Evolutionary conservation across 2,797 vertebrate genomes (phyloP), one percentile per base, ranked within the genome.

Genomic region (Melopsittacus undulatus): DNA sequence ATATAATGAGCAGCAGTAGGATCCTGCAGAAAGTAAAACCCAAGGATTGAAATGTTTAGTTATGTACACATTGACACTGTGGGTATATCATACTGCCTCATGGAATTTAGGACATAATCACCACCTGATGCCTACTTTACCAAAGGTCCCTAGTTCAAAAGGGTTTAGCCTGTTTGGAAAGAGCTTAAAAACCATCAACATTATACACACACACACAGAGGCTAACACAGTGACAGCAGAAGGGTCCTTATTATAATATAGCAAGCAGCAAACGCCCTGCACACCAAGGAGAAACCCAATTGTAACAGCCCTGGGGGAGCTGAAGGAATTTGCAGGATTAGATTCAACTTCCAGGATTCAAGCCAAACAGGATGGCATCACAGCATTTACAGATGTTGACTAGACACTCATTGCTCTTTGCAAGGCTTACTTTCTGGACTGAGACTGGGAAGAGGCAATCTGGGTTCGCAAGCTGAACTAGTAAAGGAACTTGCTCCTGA

Each of bases 1-100:
- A 96, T 95, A 34, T 99, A 99, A 67, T 98, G 96, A 76, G 95
- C 96, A 40, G 98, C 98, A 92, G 99, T 99, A 29, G 98, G 97
- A 88, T 99, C 99, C 99, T 99, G 94, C 10, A 88, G 75, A 38
- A 83, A 79, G 51, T 34, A 95, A 11, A 96, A 90, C 3, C 72
- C 29, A 94, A 94, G 40, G 34, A 34, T 0, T 62, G 69, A 82
- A 66, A 93, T 1, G 2, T 30, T 45, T 20, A 26, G 38, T 19
- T 49, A 46, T 0, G 7, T 11, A 43, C 24, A 66, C 12, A 46
- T 17, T 10, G 27, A 51, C 1, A 3, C 23, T 51, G 29, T 14
- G 54, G 4, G 18, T 6, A 19, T 14, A 57, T 66, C 52, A 69
- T 40, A 40, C 7, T 49, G 38, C 8, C 19, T 51, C 27, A 19